A percentile compares a stretch with the other conserved stretches of the same genome.
These are phyloP conservation scores for Clangula hyemalis DNA, from an alignment of 2,797 vertebrate genomes.

Conservation along the genomic window DNA sequence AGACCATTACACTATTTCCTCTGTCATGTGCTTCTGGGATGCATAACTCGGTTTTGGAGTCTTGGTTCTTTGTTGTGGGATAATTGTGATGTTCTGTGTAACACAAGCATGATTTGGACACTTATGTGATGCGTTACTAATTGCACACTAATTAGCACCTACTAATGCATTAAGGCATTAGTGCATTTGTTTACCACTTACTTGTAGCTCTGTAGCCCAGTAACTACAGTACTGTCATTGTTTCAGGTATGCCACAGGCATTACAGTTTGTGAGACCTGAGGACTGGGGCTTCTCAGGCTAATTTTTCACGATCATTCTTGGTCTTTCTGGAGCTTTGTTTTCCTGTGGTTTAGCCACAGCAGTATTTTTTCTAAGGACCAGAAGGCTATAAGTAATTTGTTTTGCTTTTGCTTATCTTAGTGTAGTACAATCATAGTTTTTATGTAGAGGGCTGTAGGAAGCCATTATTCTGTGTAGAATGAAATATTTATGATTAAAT, in stretches of 20 bases:
- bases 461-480: not conserved
- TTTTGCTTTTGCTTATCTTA: not conserved
- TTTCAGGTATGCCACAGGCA: not conserved
- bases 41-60: not conserved
- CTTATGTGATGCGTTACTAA: not conserved
- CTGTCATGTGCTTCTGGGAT: not conserved
- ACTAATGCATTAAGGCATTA: not conserved
- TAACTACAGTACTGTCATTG: not conserved
- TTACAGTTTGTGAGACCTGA: not conserved
- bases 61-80: not conserved
- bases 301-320: not conserved
- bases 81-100: not conserved
- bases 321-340: not conserved
- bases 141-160: not conserved
- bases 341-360: not conserved
- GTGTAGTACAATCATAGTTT: not conserved
- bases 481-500: not conserved
- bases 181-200: not conserved
- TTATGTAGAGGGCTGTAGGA: not conserved
- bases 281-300: not conserved
- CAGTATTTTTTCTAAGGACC: not conserved
- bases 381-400: not conserved
- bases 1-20: not conserved
- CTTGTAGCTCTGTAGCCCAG: not conserved
- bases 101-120: not conserved